Evolutionary conservation across 2,113 vertebrate genomes (phyloP).

Genomic region (Terrapene triunguis): DNA sequence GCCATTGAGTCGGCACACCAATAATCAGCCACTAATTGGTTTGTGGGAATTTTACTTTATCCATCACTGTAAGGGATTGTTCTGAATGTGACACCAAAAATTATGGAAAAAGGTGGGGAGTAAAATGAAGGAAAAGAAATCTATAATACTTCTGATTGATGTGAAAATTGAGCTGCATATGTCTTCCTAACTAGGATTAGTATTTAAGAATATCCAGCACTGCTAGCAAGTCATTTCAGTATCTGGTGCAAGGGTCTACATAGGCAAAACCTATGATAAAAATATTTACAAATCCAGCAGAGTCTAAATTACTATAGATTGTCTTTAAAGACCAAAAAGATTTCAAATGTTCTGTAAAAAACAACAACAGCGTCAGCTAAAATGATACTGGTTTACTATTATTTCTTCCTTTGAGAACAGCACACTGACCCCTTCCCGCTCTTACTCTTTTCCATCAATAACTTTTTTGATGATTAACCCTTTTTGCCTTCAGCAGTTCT

Average conservation of each 20-base stretch:
- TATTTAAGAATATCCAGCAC: not conserved
- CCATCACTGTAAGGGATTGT: not conserved
- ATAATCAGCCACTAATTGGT: not conserved
- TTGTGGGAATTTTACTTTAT: not conserved
- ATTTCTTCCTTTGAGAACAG: not conserved
- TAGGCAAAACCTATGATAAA: constrained; percentile 41
- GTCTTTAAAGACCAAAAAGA: constrained; percentile 45
- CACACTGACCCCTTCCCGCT: not conserved
- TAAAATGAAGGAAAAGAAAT: not conserved
- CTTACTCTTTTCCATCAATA: not conserved
- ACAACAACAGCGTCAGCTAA: not conserved
- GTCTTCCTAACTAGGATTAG: not conserved
- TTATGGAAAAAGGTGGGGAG: not conserved
- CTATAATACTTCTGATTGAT: not conserved
- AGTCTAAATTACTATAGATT: constrained; percentile 9
- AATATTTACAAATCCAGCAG: constrained; percentile 41
- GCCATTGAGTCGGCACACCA: not conserved
- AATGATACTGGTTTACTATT: constrained; percentile 22
- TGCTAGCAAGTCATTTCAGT: not conserved
- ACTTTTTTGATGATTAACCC: not conserved
- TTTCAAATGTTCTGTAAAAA: constrained; percentile 31
- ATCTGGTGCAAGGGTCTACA: not conserved
- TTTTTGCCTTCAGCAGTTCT: not conserved
- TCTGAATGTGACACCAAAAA: not conserved
- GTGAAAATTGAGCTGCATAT: not conserved